Conservation (phyloP, 2,888 invertebrate species). For the Andrena haemorrhoa region DNA sequence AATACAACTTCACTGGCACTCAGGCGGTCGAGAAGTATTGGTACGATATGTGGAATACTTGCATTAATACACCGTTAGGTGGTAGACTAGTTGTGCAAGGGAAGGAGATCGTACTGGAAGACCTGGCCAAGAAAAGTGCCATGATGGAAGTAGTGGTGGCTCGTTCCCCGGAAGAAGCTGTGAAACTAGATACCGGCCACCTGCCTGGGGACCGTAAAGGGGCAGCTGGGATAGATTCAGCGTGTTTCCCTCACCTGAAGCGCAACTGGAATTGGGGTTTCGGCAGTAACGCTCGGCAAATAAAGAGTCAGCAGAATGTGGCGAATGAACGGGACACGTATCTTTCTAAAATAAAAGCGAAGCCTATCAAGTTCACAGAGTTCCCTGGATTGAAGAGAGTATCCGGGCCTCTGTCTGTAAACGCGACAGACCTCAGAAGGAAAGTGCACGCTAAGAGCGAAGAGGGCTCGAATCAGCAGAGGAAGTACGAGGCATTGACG, state of each 20-base stretch:
- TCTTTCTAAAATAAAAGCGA: constrained; percentile 69
- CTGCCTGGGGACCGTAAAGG: constrained; percentile 91
- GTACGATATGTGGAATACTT: constrained; percentile 89
- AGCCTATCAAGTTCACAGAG: constrained; percentile 75
- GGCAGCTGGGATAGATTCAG: constrained; percentile 91
- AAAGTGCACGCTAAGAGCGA: constrained; percentile 25
- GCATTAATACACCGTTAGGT: constrained; percentile 89
- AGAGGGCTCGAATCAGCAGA: constrained; percentile 9
- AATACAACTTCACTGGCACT: constrained; percentile 86
- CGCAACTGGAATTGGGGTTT: constrained; percentile 88
- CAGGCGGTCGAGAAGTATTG: constrained; percentile 88
- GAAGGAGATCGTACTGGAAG: constrained; percentile 85
- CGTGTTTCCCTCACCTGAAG: constrained; percentile 88
- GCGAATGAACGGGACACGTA: constrained; percentile 58
- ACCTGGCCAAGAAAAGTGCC: constrained; percentile 85
- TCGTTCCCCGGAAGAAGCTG: constrained; percentile 85
- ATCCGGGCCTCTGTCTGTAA: constrained; percentile 70
- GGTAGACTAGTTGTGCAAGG: constrained; percentile 83
- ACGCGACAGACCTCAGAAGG: constrained; percentile 62
- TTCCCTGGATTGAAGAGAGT: constrained; percentile 73
- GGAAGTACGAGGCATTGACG: constrained; percentile 48
- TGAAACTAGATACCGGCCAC: constrained; percentile 86
- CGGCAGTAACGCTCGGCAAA: background rate
- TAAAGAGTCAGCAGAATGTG: constrained; percentile 10
- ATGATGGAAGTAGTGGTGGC: constrained; percentile 85